Evolutionary conservation across 2,888 invertebrate species (phyloP).

Genomic region (Pyrrhosoma nymphula): DNA sequence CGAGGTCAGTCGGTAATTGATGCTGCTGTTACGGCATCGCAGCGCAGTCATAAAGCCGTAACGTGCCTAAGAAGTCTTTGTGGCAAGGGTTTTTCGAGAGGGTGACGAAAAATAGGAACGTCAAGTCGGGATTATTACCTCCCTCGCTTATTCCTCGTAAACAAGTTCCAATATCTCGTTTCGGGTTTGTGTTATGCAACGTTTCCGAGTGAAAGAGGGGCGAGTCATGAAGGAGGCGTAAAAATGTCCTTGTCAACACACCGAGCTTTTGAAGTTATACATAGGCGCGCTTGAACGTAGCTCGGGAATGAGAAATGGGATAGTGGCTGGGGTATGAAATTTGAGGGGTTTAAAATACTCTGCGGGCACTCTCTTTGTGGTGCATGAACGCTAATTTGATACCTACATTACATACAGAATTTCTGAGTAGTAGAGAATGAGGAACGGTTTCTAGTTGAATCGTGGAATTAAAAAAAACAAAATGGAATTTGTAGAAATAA

Average conservation of each 20-base stretch:
- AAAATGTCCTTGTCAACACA: neutral
- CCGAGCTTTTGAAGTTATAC: neutral
- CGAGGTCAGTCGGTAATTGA: constrained; percentile 9
- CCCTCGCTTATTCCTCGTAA: neutral
- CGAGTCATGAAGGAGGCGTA: neutral
- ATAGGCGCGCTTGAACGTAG: neutral
- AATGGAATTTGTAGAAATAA: too few relatives aligned
- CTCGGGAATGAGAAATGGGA: neutral
- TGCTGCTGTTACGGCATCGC: neutral
- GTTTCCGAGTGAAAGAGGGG: neutral
- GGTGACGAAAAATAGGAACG: neutral
- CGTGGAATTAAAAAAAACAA: too few relatives aligned
- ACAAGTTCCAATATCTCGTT: neutral
- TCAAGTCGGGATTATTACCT: neutral
- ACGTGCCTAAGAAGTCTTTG: neutral
- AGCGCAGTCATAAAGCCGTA: neutral
- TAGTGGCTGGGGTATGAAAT: neutral
- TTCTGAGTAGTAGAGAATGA: too few relatives aligned
- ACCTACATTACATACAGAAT: too few relatives aligned
- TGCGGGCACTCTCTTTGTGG: neutral
- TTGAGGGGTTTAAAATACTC: neutral
- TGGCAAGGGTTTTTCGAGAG: neutral
- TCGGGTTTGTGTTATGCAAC: neutral
- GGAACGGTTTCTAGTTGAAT: too few relatives aligned
- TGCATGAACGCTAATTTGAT: neutral